Evolutionary conservation across 2,797 vertebrate species (phyloP).

Genomic region (Intellagama lesueurii): DNA sequence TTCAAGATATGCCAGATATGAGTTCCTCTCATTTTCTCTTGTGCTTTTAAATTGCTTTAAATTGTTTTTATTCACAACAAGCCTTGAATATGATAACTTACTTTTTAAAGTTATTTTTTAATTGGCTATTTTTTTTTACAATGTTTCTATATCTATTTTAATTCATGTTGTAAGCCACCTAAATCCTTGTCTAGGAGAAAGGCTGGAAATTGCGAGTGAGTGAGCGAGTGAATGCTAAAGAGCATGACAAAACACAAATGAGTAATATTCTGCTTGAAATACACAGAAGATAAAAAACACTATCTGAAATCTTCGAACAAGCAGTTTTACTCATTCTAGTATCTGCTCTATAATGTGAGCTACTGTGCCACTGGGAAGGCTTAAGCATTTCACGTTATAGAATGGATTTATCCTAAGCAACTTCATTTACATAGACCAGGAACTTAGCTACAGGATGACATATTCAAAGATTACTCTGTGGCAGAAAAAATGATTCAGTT

Average conservation of each 20-base stretch:
- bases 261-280: neutral
- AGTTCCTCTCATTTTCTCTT: neutral
- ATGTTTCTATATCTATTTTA: no score
- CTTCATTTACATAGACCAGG: neutral
- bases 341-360: neutral
- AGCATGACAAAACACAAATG: neutral
- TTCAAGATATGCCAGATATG: neutral
- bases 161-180: no score
- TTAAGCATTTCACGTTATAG: neutral
- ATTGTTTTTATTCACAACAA: no score
- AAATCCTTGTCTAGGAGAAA: no score
- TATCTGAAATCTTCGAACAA: neutral
- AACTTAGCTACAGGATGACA: neutral
- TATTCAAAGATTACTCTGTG: neutral
- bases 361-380: neutral
- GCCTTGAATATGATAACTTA: no score
- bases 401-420: neutral
- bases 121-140: no score
- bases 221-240: no score
- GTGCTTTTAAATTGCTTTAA: no score
- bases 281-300: neutral
- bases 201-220: no score
- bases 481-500: neutral
- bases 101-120: no score
- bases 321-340: neutral